Percentiles rank a stretch among this genome's conserved stretches.
Conservation (phyloP, 53 echinoderm and acorn worm species). For the Mesocentrotus franciscanus region DNA sequence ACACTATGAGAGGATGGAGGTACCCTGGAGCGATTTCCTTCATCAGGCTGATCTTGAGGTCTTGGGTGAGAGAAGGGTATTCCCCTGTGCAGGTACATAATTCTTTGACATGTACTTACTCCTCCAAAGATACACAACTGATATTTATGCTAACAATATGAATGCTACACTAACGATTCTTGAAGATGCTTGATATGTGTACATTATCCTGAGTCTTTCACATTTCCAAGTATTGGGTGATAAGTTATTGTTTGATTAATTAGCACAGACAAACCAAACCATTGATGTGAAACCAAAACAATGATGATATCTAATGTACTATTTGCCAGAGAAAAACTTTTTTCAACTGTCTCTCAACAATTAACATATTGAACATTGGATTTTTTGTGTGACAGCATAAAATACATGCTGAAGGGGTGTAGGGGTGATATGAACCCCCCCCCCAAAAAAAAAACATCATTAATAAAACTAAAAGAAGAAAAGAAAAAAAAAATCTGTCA, state of each 20-base stretch:
- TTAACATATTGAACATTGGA: background rate
- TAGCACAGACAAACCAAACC: background rate
- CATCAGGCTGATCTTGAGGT: conserved; percentile 17
- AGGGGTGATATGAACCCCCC: too few species aligned
- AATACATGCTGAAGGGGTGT: too few species aligned
- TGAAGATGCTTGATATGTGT: background rate
- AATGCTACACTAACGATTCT: background rate
- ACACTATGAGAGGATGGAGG: background rate
- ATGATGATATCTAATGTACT: background rate
- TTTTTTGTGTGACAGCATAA: background rate
- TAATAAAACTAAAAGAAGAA: background rate
- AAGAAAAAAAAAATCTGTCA: too few species aligned
- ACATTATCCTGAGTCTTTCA: background rate
- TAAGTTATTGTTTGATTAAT: background rate
- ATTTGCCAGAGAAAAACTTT: background rate
- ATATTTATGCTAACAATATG: background rate
- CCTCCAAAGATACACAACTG: background rate
- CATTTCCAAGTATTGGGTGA: background rate
- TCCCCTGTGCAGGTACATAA: background rate
- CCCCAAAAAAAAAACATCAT: too few species aligned
- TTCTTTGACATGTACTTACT: background rate
- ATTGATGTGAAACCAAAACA: background rate
- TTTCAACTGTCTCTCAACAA: background rate
- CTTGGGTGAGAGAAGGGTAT: conserved; percentile 28
- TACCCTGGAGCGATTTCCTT: conserved; percentile 24